Percentiles rank a stretch among this genome's conserved stretches.
Conservation (phyloP, 37 sponge, comb jelly and placozoan genomes). For the Halisarca cf. caerulea region DNA sequence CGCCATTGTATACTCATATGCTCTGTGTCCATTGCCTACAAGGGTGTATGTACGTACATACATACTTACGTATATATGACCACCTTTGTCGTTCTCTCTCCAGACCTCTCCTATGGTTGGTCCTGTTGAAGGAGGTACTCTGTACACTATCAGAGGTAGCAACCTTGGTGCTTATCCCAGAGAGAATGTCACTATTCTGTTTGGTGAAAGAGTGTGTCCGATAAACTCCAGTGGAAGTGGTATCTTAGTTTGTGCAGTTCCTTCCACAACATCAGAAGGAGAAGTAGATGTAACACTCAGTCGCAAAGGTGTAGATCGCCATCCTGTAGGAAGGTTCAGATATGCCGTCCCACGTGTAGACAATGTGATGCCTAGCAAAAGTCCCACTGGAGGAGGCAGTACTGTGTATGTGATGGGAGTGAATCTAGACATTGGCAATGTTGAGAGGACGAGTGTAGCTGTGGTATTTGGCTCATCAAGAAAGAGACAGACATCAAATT, state of each 20-base stretch:
- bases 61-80: not conserved
- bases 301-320: not conserved
- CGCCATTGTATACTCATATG: no score
- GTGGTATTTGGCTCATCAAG: not conserved
- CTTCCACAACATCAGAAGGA: not conserved
- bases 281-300: not conserved
- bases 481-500: not conserved
- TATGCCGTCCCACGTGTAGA: constrained; percentile 45
- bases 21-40: no score
- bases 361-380: constrained; percentile 40
- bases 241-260: not conserved
- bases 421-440: constrained; percentile 52
- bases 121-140: constrained; percentile 79
- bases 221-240: not conserved
- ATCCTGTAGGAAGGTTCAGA: not conserved
- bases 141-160: constrained; percentile 64
- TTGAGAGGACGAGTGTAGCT: not conserved
- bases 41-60: constrained; percentile 8
- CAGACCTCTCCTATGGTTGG: constrained; percentile 71
- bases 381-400: constrained; percentile 73
- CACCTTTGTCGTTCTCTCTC: no score
- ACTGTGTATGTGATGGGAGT: constrained; percentile 63
- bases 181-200: constrained; percentile 50
- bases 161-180: constrained; percentile 65
- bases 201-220: constrained; percentile 49